Evolutionary conservation across 2,888 invertebrate species (phyloP), one percentile per base, ranked within the genome.

Genomic region (Acronicta leporina): DNA sequence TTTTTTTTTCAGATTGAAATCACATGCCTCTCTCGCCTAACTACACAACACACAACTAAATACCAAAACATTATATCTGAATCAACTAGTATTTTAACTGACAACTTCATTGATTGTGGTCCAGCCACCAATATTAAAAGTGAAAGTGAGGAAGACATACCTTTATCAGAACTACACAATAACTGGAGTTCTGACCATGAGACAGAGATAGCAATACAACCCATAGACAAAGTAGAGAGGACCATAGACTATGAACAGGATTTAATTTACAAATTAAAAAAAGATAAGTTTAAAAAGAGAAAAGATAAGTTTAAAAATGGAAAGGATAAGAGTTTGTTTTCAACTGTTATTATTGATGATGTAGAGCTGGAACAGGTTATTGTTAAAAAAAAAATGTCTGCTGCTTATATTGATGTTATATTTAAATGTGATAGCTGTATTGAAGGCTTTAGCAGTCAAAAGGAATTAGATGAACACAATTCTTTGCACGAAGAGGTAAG

Each of bases 401-500:
- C n/a, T 0, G 41, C n/a, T 8, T 88, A 72, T 64, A 35, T 66
- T 0, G 56, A 67, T 40, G 75, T 79, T 0, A n/a, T 41, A 1
- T 80, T 69, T 63, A 88, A 87, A 77, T 91, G 91, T 83, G 79
- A 85, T 2, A 77, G 71, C 27, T 91, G 91, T 81, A 48, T 86
- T 8, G 60, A 78, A 60, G 67, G 15, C 0, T 89, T 85, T 79
- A 68, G 71, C 13, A 75, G 47, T 60, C 54, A 80, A 49, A 68
- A 50, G 42, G 76, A 77, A 14, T 77, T 87, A 47, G 68, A 79
- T 2, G 54, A 35, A 5, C 91, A 91, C 73, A 75, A 83, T 52
- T 38, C 54, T 9, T 59, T 81, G 5, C 90, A 91, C 80, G 50
- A 47, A 0, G 59, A 85, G 82, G 91, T 90, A 61, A 75, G 33